These are phyloP conservation scores for Sminthurides aquaticus DNA, from an alignment of 2,888 invertebrate species.

Conservation along the genomic window DNA sequence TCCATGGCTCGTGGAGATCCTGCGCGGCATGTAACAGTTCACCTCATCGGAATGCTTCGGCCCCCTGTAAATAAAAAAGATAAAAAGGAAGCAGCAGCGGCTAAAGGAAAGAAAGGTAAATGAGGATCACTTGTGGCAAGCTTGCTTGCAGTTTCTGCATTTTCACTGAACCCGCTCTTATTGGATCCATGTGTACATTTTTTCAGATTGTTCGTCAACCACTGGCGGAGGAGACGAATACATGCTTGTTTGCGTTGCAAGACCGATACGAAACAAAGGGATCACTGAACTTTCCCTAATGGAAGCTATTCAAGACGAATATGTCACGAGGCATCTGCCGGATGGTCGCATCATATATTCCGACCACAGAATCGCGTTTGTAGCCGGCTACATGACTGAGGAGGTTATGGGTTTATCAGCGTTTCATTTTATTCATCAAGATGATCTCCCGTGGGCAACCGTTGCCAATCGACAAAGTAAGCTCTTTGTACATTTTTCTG, in stretches of 20 bases:
- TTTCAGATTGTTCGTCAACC: conserved; percentile 36
- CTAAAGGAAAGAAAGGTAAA: conserved; percentile 42
- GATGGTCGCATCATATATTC: conserved; percentile 83
- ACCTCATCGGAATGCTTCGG: conserved; percentile 58
- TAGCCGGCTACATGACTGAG: conserved; percentile 80
- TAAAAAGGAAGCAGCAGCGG: conserved; percentile 35
- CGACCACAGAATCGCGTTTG: conserved; percentile 80
- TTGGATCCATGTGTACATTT: not conserved
- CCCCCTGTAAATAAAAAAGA: conserved; percentile 42
- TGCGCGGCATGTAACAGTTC: conserved; percentile 62
- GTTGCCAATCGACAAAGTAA: conserved; percentile 77
- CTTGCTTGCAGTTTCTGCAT: no score
- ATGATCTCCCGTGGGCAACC: conserved; percentile 81
- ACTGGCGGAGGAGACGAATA: conserved; percentile 40
- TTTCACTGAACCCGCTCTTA: no score
- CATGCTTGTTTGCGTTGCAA: conserved; percentile 53
- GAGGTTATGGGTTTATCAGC: conserved; percentile 83
- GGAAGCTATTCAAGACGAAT: conserved; percentile 70
- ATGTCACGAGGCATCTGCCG: conserved; percentile 78
- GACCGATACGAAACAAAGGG: conserved; percentile 62
- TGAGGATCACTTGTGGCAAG: no score
- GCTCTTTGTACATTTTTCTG: conserved; percentile 38
- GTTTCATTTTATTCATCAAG: conserved; percentile 81
- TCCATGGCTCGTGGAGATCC: conserved; percentile 66
- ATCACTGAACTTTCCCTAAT: conserved; percentile 59